Percentiles rank a stretch among this genome's conserved stretches.
Conservation (phyloP, 2,888 invertebrate species). For the Tineola bisselliella region DNA sequence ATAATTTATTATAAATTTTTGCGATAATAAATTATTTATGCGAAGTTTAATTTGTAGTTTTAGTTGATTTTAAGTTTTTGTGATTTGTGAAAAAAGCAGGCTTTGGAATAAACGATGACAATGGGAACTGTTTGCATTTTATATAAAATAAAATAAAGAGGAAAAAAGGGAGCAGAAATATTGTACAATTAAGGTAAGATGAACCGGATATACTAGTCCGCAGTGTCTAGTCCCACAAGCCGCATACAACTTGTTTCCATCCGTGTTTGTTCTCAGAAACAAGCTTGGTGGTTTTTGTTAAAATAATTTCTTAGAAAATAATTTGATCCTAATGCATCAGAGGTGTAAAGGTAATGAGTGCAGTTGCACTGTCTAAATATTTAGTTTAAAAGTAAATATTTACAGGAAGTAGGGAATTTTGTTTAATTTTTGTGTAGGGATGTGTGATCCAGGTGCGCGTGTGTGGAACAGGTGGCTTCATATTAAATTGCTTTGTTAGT, state of each 20-base stretch:
- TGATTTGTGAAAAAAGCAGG: slow-evolving; percentile 46
- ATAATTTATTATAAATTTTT: neutral
- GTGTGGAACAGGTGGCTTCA: neutral
- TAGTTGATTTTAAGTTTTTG: slow-evolving; percentile 28
- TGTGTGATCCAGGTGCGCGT: neutral
- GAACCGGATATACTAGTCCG: slow-evolving; percentile 42
- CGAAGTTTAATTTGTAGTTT: neutral
- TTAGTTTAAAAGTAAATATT: neutral
- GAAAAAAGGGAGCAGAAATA: neutral
- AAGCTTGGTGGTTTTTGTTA: neutral
- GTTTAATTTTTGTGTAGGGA: neutral
- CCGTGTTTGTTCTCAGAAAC: slow-evolving; percentile 6
- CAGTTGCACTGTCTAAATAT: neutral
- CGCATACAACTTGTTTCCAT: slow-evolving; percentile 14
- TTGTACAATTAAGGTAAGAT: slow-evolving; percentile 39
- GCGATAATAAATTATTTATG: neutral
- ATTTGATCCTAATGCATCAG: slow-evolving; percentile 5
- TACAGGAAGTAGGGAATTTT: neutral
- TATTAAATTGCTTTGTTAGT: neutral
- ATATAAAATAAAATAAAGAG: neutral
- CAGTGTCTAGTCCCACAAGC: neutral
- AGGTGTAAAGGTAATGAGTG: slow-evolving; percentile 5
- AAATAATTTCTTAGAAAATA: neutral
- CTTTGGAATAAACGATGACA: neutral
- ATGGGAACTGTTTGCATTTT: neutral